phyloP scores from a whole-genome alignment of 2,888 invertebrate species.

The Auanema sp. region DNA sequence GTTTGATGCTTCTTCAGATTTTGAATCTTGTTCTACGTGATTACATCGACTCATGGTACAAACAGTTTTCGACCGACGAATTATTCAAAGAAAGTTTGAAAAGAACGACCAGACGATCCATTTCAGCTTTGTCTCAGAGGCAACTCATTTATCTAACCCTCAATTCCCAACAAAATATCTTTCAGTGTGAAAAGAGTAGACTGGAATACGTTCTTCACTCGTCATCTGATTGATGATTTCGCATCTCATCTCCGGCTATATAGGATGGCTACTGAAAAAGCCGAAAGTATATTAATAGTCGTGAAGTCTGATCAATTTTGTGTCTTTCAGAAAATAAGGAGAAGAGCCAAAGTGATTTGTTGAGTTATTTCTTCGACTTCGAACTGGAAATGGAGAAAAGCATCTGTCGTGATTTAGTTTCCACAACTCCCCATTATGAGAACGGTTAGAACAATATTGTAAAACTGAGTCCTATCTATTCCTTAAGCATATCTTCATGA shows the following conservation, averaged over 20 bases:
- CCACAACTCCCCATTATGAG: constrained; percentile 72
- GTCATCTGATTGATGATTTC: constrained; percentile 83
- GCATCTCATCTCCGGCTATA: constrained; percentile 85
- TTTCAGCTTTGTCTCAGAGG: constrained; percentile 46
- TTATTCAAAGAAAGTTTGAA: constrained; percentile 53
- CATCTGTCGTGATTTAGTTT: constrained; percentile 79
- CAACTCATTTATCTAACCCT: neutral
- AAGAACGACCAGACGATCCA: constrained; percentile 48
- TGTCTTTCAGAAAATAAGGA: constrained; percentile 20
- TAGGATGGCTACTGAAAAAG: constrained; percentile 74
- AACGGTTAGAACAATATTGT: constrained; percentile 65
- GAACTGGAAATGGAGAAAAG: constrained; percentile 85
- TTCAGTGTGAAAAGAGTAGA: constrained; percentile 72
- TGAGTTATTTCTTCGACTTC: constrained; percentile 83
- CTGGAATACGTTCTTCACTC: constrained; percentile 85
- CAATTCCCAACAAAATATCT: neutral
- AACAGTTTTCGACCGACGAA: constrained; percentile 48
- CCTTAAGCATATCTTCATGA: constrained; percentile 78
- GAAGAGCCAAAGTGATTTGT: constrained; percentile 66
- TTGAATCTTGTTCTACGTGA: constrained; percentile 55
- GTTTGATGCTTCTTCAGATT: constrained; percentile 31
- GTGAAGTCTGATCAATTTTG: neutral
- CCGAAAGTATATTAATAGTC: constrained; percentile 21
- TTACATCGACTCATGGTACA: constrained; percentile 62
- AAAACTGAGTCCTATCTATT: neutral